A percentile compares a stretch with the other conserved stretches of the same genome.
Conservation (phyloP, 2,888 invertebrate species). For the Perithous albicinctus region DNA sequence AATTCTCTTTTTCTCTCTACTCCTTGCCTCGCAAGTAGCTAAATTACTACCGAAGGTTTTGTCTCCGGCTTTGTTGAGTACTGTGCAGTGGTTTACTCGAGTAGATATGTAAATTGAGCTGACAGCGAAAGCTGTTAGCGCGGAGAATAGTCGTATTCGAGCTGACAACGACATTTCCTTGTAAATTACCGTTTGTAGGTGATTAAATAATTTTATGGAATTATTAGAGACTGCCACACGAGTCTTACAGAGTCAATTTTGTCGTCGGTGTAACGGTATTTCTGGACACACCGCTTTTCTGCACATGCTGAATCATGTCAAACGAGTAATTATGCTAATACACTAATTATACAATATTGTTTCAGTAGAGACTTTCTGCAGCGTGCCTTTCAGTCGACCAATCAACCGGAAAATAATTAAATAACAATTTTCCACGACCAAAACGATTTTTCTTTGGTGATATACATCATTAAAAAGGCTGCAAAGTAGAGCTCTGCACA, state of each 20-base stretch:
- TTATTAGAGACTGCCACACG: slow-evolving; percentile 28
- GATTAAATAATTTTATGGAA: slow-evolving; percentile 49
- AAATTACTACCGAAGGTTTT: slow-evolving; percentile 6
- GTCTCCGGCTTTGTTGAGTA: background rate
- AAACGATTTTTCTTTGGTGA: too few relatives aligned
- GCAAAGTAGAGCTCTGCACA: too few relatives aligned
- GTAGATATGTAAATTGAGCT: slow-evolving; percentile 49
- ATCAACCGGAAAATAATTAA: slow-evolving; percentile 17
- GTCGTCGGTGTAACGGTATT: background rate
- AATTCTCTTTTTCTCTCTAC: slow-evolving; percentile 5
- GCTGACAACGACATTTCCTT: slow-evolving; percentile 50
- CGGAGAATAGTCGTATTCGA: slow-evolving; percentile 34
- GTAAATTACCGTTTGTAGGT: slow-evolving; percentile 34
- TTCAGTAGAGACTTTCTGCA: background rate
- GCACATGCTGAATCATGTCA: background rate
- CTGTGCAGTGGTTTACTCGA: background rate
- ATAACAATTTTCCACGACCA: background rate
- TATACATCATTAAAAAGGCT: too few relatives aligned
- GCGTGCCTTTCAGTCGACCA: background rate
- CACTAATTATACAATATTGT: slow-evolving; percentile 2
- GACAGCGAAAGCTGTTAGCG: background rate
- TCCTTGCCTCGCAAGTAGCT: slow-evolving; percentile 20
- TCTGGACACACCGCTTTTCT: background rate
- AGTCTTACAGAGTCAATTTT: slow-evolving; percentile 15
- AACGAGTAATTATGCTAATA: background rate